Evolutionary conservation across 2,113 vertebrate genomes (phyloP), one percentile per base, ranked within the genome.

Genomic region (Hucho hucho): DNA sequence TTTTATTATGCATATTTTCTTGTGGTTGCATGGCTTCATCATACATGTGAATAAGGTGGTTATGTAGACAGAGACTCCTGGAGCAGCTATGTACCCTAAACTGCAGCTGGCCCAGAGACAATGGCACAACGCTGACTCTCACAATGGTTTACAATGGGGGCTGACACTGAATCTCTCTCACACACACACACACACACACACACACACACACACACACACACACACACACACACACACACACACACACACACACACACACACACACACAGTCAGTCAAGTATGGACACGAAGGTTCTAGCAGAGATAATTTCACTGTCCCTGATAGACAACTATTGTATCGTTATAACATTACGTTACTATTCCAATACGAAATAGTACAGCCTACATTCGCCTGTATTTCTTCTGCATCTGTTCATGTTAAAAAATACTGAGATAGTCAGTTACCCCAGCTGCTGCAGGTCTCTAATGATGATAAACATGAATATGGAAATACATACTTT

Each of bases 1-100:
- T 84, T 91, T 91, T 89, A 89, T 92, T 92, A 84, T 90, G 90
- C 90, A 92, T 88, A 89, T 89, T 86, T 81, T 86, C 81, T 81
- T 79, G 80, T 73, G 84, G 72, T 87, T 75, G 76, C 89, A 89
- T 91, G 89, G 88, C 89, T 92, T 89, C 74, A 73, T 84, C 84
- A 75, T 88, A 74, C 75, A 49, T 47, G 32, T 63, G 78, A 87
- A 80, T 84, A 84, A 83, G 64, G 67, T 70, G 75, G 81, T 61
- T 75, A 20, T 68, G 73, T 70, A 20, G 14, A 72, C 64, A 80
- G 68, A 81, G 69, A 56, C 73, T 63, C 59, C 56, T 77, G 66
- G 59, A 53, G 65, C 77, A 74, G 65, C 64, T 79, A 25, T 18
- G 68, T 84, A 16, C 78, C 74, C 61, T 70, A 32, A 79, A 72